Percentiles rank a stretch among this genome's conserved stretches.
These are phyloP conservation scores for Trididemnum clinides DNA, from an alignment of 23 tunicate genomes.

Conservation along the genomic window DNA sequence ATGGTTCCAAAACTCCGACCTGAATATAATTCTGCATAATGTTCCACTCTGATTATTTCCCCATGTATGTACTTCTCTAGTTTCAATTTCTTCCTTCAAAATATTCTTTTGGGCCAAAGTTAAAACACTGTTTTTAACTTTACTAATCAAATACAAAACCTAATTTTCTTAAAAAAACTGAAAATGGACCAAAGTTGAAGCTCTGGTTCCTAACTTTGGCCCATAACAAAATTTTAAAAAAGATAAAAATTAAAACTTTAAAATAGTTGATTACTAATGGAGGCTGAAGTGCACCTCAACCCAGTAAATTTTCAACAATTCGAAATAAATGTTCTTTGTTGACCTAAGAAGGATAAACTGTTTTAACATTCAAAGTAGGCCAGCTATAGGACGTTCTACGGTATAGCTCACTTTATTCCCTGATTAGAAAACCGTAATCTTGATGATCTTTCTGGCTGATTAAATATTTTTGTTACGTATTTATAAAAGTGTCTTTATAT, in stretches of 20 bases:
- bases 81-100: not conserved
- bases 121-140: not conserved
- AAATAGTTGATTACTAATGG: not conserved
- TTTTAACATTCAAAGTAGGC: not conserved
- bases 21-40: too few relatives aligned
- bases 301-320: not conserved
- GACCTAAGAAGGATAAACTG: not conserved
- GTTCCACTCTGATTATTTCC: too few relatives aligned
- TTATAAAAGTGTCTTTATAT: too few relatives aligned
- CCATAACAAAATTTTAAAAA: not conserved
- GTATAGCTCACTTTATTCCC: too few relatives aligned
- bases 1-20: too few relatives aligned
- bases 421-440: too few relatives aligned
- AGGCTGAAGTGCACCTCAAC: not conserved
- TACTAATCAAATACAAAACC: not conserved
- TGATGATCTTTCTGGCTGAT: too few relatives aligned
- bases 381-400: not conserved
- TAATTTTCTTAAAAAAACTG: not conserved
- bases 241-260: not conserved
- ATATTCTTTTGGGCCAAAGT: constrained; percentile 6
- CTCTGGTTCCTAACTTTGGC: not conserved
- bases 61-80: not conserved
- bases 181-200: constrained; percentile 7
- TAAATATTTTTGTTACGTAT: too few relatives aligned
- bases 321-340: not conserved